Percentiles rank a stretch among this genome's conserved stretches.
Conservation (phyloP, 37 sponge, comb jelly and placozoan genomes). For the Theonella swinhoei region DNA sequence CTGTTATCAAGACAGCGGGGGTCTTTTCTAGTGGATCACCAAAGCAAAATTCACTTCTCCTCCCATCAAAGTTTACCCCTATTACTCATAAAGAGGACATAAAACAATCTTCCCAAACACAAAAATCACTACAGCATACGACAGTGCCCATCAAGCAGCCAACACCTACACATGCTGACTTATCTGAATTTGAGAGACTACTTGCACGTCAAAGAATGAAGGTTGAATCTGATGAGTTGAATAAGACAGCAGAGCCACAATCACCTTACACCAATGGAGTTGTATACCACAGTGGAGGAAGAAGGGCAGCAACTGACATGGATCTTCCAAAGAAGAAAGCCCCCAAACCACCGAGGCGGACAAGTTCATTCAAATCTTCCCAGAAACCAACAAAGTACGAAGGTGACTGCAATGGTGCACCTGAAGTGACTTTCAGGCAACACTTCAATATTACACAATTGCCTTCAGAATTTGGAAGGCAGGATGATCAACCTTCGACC, state of each 20-base stretch:
- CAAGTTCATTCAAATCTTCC: background rate
- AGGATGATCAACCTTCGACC: too few relatives aligned
- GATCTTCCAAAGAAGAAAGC: background rate
- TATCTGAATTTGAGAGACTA: background rate
- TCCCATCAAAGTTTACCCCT: background rate
- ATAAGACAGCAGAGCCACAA: background rate
- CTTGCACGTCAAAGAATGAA: background rate
- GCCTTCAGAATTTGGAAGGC: too few relatives aligned
- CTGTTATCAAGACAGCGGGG: background rate
- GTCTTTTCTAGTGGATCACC: background rate
- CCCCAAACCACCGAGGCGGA: background rate
- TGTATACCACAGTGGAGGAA: too few relatives aligned
- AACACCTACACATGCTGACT: background rate
- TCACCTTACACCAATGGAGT: background rate
- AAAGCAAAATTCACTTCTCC: background rate
- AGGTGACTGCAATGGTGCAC: background rate
- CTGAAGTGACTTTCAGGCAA: background rate
- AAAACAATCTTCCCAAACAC: background rate
- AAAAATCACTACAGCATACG: background rate
- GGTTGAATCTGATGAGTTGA: background rate
- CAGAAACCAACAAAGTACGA: background rate
- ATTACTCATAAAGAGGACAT: too few relatives aligned
- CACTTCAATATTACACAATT: background rate
- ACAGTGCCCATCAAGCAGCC: background rate
- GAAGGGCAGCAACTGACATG: background rate